Percentiles rank a stretch among this genome's conserved stretches.
Conservation (phyloP, 2,113 vertebrate species). For the cattle (Bos taurus) region ARS-UCD2.0 NC_037333.1:92627501-92628000, state of each 20-base stretch:
- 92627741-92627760: neutral
- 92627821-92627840: neutral
- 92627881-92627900: neutral
- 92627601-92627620: neutral
- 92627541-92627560: neutral
- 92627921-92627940: neutral
- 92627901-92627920: neutral
- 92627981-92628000: neutral
- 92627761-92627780: neutral
- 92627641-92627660: neutral
- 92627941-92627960: neutral
- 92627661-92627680: neutral
- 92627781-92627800: neutral
- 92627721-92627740: neutral
- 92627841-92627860: neutral
- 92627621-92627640: neutral
- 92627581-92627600: neutral
- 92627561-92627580: neutral
- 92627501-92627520: slow-evolving; percentile 1
- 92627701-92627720: neutral
- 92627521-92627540: neutral
- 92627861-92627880: neutral
- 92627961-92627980: neutral
- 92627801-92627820: neutral
- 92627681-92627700: neutral